Conservation (phyloP, 2,888 invertebrate genomes). For the Polia nebulosa region DNA sequence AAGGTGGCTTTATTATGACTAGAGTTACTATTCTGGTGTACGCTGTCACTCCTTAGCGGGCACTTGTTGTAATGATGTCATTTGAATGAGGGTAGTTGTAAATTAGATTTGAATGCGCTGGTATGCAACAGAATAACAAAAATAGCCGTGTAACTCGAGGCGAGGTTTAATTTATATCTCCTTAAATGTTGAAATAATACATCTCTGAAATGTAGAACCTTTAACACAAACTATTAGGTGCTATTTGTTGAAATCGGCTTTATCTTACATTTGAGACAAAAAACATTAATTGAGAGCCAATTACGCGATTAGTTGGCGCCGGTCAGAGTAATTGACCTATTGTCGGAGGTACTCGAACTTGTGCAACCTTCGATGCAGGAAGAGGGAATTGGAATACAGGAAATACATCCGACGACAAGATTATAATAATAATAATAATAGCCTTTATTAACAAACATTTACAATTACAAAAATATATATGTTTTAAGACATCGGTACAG, state of each 20-base stretch:
- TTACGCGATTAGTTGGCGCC: slow-evolving; percentile 49
- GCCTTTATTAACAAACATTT: too few relatives aligned
- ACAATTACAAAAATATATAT: too few relatives aligned
- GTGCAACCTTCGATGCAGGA: slow-evolving; percentile 28
- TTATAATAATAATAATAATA: too few relatives aligned
- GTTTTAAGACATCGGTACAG: too few relatives aligned
- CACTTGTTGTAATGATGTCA: slow-evolving; percentile 78
- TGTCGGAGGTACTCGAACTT: slow-evolving; percentile 50
- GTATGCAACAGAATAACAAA: slow-evolving; percentile 64
- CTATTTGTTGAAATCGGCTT: slow-evolving; percentile 40
- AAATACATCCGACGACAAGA: too few relatives aligned
- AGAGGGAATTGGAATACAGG: slow-evolving; percentile 26
- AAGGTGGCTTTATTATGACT: slow-evolving; percentile 73
- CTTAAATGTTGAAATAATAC: slow-evolving; percentile 36
- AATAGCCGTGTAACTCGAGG: slow-evolving; percentile 51
- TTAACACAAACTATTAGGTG: slow-evolving; percentile 35
- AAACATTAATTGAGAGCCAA: slow-evolving; percentile 51
- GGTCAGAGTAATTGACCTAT: slow-evolving; percentile 52
- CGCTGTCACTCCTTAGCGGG: slow-evolving; percentile 69
- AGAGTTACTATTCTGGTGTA: slow-evolving; percentile 69
- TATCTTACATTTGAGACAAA: slow-evolving; percentile 58
- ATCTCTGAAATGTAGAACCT: slow-evolving; percentile 27
- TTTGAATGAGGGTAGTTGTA: slow-evolving; percentile 79
- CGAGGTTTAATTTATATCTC: slow-evolving; percentile 46
- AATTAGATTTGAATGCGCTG: slow-evolving; percentile 76